A percentile compares a stretch with the other conserved stretches of the same genome.
phyloP scores from a whole-genome alignment of 2,888 invertebrate genomes.

The Drosophila histrio region DNA sequence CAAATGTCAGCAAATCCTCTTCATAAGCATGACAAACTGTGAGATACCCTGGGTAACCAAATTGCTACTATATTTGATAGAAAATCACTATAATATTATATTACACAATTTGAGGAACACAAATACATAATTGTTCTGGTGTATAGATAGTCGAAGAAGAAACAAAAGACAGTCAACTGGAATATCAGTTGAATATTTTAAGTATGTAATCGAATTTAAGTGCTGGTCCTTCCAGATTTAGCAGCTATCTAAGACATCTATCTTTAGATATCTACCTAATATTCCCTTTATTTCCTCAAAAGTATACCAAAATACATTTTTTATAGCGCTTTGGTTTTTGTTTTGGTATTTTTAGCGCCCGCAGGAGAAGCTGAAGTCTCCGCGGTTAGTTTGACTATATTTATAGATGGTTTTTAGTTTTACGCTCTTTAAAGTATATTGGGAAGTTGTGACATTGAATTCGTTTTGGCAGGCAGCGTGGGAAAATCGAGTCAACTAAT shows the following conservation, averaged over 20 bases:
- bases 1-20: not conserved
- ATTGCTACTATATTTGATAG: too few species aligned
- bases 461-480: constrained; percentile 54
- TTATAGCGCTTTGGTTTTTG: constrained; percentile 18
- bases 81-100: too few species aligned
- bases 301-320: constrained; percentile 12
- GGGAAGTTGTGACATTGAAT: constrained; percentile 59
- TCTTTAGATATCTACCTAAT: not conserved
- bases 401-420: constrained; percentile 4
- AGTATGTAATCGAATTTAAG: too few species aligned
- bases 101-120: too few species aligned
- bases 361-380: constrained; percentile 43
- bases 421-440: not conserved
- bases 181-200: too few species aligned
- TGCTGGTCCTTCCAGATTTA: too few species aligned
- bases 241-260: too few species aligned
- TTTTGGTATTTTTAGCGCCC: constrained; percentile 48
- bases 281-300: not conserved
- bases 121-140: too few species aligned
- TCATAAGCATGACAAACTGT: too few species aligned
- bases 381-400: constrained; percentile 4
- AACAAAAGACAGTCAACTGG: too few species aligned
- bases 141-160: too few species aligned
- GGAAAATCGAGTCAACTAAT: constrained; percentile 52
- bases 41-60: constrained; percentile 17